phyloP scores from a whole-genome alignment of 1,140 invertebrate species.

The Catajapyx aquilonaris region DNA sequence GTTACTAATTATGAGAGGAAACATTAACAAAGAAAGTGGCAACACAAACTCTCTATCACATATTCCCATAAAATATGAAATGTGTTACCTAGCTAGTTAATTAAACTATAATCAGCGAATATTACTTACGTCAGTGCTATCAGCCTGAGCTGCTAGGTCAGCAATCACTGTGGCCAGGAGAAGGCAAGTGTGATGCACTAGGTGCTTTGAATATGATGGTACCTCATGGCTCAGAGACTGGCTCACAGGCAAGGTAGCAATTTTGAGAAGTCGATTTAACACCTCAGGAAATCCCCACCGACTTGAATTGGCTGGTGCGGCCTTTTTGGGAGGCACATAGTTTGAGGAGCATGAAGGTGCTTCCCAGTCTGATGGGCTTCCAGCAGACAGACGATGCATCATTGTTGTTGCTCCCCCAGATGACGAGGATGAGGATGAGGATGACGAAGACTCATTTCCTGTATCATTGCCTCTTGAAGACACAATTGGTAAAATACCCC shows the following conservation, averaged over 20 bases:
- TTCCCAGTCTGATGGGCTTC: too few species aligned
- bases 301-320: too few species aligned
- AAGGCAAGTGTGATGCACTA: slow-evolving; percentile 68
- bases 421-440: too few species aligned
- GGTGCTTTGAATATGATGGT: slow-evolving; percentile 28
- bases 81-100: too few species aligned
- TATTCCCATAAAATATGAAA: too few species aligned
- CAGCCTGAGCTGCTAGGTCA: slow-evolving; percentile 65
- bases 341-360: neutral
- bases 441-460: too few species aligned
- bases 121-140: slow-evolving; percentile 34
- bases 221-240: slow-evolving; percentile 35
- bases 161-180: slow-evolving; percentile 64
- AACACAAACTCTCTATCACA: slow-evolving; percentile 3
- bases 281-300: slow-evolving; percentile 75
- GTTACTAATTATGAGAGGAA: neutral
- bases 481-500: neutral
- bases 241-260: slow-evolving; percentile 57
- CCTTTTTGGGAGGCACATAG: neutral
- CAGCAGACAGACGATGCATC: too few species aligned
- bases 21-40: neutral
- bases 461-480: too few species aligned
- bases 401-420: too few species aligned
- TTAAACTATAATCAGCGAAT: too few species aligned
- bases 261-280: slow-evolving; percentile 54